Conservation (phyloP, 2,797 vertebrate species). For the Dryobates pubescens region DNA sequence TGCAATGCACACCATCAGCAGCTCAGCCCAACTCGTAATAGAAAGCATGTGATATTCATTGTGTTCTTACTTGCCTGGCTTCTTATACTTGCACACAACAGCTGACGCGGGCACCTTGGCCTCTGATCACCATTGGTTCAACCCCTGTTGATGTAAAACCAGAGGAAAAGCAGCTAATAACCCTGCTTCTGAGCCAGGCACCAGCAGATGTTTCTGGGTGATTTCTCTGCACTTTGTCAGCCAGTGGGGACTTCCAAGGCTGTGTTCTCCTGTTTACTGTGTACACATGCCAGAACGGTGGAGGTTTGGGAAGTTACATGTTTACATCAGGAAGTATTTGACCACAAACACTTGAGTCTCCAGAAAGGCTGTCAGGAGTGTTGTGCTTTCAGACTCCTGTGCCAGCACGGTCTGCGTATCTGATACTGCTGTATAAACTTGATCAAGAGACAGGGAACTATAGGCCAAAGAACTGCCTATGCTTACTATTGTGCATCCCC, state of each 20-base stretch:
- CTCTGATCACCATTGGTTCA: fast-evolving
- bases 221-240: neutral
- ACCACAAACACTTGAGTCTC: neutral
- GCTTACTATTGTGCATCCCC: neutral
- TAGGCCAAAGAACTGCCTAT: neutral
- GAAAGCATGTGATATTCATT: neutral
- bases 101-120: neutral
- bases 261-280: neutral
- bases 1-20: fast-evolving
- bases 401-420: neutral
- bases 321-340: neutral
- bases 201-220: neutral
- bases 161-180: neutral
- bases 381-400: neutral
- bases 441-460: neutral
- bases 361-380: neutral
- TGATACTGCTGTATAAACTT: neutral
- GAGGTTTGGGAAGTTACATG: neutral
- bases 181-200: neutral
- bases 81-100: neutral
- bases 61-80: neutral
- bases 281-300: neutral
- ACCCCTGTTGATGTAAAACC: neutral
- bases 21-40: neutral
- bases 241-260: neutral